Base-by-base conservation (phyloP, 2,888 invertebrate species). In the Ormyrus thymus region DNA sequence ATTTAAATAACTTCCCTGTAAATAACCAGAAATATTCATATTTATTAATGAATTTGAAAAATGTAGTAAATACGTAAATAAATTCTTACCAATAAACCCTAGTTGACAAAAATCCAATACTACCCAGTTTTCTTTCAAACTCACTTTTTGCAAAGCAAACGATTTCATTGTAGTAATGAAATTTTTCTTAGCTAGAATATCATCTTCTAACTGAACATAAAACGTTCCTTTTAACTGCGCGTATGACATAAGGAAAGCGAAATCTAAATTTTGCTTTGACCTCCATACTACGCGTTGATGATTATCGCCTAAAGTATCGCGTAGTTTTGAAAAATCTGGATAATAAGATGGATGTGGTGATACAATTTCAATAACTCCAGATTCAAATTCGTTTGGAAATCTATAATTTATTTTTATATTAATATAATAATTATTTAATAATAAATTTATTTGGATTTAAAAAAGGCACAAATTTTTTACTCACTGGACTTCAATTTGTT, bases 251-350 rank as follows among this genome's bases (percentile, higher is more conserved):
- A 98, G 92, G 89, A 95, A 98, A 0, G 97, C 95, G 86, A 95
- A 97, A 89, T 98, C 98, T 76, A 98, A 91, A 89, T 98, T 98
- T 89, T 98, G 98, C 86, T 98, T 98, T 5, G 97, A 96, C 72
- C 98, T 92, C 98, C 98, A 98, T 73, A 94, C 93, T 0, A 96
- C 95, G 0, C 98, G 92, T 86, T 97, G 96, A 81, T 93, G 91
- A 0, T 97, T 93, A 90, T 98, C 98, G 0, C 97, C 97, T 6
- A 98, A 91, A 0, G 96, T 97, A 50, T 94, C 92, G 6, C 94
- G 93, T 15, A 98, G 90, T 66, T 93, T 92, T 69, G 95, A 93
- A 80, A 97, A 93, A 88, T 97, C 94, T 0, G 98, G 98, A 89
- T 98, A 98, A 89, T 96, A 98, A 0, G 95, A 92, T 0, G 94